phyloP scores from a whole-genome alignment of 1,140 invertebrate genomes.

The Camponotus floridanus region DNA sequence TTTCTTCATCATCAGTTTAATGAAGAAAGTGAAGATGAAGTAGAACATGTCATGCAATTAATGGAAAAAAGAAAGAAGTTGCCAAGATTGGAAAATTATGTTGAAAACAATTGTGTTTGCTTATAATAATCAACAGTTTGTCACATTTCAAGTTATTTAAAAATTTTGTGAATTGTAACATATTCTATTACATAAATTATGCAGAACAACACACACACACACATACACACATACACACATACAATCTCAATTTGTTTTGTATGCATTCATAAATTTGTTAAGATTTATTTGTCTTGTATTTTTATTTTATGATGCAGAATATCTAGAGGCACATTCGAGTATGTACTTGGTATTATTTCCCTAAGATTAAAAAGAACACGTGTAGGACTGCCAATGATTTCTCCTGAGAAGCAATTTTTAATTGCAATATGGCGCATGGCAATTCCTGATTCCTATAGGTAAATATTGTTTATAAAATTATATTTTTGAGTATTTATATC shows the following conservation, averaged over 20 bases:
- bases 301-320: constrained; percentile 23
- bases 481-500: not conserved
- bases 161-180: not conserved
- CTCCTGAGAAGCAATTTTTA: constrained; percentile 27
- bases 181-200: constrained; percentile 5
- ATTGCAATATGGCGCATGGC: constrained; percentile 12
- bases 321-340: not conserved
- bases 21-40: constrained; percentile 10
- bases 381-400: constrained; percentile 3
- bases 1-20: constrained; percentile 11
- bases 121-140: constrained; percentile 7
- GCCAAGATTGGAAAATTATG: constrained; percentile 4
- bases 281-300: not conserved
- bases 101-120: not conserved
- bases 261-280: not conserved
- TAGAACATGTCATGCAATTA: not conserved
- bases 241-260: not conserved
- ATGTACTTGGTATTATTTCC: constrained; percentile 1
- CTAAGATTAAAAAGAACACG: not conserved
- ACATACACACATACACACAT: not conserved
- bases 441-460: constrained; percentile 33
- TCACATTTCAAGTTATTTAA: constrained; percentile 28
- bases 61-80: not conserved
- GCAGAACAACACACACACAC: not conserved
- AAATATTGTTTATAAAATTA: not conserved